Conservation (phyloP, 2,888 invertebrate genomes). For the Drosophila cyrtoloma region DNA sequence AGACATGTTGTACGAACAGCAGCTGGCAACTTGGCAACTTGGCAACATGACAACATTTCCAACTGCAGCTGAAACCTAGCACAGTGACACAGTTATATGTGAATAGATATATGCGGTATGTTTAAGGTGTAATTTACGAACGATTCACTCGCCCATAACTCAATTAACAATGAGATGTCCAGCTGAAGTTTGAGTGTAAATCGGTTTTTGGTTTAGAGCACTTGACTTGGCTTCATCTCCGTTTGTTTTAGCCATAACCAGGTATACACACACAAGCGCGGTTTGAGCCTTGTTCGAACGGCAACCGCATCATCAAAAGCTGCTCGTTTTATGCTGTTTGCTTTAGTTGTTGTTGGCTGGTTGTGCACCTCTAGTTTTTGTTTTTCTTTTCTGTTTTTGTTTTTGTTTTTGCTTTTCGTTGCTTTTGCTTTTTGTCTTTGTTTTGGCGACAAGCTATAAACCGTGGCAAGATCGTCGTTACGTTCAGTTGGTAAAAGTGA, state of each 20-base stretch:
- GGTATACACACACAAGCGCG: conserved; percentile 24
- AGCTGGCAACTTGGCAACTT: neutral
- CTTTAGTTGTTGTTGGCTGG: conserved; percentile 30
- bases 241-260: conserved; percentile 13
- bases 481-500: conserved; percentile 85
- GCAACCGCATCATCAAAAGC: conserved; percentile 45
- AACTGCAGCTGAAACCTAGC: conserved; percentile 52
- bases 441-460: conserved; percentile 85
- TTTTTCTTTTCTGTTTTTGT: conserved; percentile 6
- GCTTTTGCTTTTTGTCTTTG: conserved; percentile 39
- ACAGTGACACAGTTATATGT: conserved; percentile 66
- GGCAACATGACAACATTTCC: neutral
- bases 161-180: conserved; percentile 60
- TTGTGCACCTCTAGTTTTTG: conserved; percentile 37
- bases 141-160: conserved; percentile 59
- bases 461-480: conserved; percentile 84
- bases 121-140: conserved; percentile 25
- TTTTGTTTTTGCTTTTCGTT: conserved; percentile 48
- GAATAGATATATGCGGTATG: neutral
- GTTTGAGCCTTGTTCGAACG: conserved; percentile 66
- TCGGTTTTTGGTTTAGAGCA: conserved; percentile 29
- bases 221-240: conserved; percentile 21
- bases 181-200: conserved; percentile 49
- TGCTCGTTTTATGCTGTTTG: conserved; percentile 37
- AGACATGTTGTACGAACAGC: conserved; percentile 56